A percentile compares a stretch with the other conserved stretches of the same genome.
These are phyloP conservation scores for Parazoanthus swiftii DNA, from an alignment of 92 coral and sea anemone species.

Conservation along the genomic window DNA sequence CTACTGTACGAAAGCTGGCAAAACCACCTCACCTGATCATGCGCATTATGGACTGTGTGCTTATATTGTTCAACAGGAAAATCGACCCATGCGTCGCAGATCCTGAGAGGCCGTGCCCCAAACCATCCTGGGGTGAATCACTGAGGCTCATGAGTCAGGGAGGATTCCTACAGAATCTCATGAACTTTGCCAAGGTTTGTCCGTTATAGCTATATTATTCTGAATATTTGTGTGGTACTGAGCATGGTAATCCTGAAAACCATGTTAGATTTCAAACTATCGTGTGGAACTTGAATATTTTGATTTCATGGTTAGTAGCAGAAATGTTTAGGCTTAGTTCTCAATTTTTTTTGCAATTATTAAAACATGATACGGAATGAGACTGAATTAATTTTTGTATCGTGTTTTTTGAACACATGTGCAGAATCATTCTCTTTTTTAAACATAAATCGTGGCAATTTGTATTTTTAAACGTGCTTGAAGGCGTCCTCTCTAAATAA, in stretches of 20 bases:
- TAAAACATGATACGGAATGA: too few relatives aligned
- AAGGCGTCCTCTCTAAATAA: too few relatives aligned
- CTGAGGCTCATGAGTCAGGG: conserved; percentile 84
- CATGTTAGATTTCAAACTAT: too few relatives aligned
- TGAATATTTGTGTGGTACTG: background rate
- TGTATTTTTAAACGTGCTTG: too few relatives aligned
- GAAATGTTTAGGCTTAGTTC: too few relatives aligned
- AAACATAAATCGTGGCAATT: too few relatives aligned
- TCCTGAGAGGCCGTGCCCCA: conserved; percentile 84
- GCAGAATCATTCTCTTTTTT: too few relatives aligned
- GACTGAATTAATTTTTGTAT: too few relatives aligned
- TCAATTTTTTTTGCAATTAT: too few relatives aligned
- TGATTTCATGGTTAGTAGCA: too few relatives aligned
- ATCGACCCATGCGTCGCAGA: conserved; percentile 75
- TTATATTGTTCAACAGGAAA: conserved; percentile 74
- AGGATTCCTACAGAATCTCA: conserved; percentile 82
- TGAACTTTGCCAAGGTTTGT: conserved; percentile 86
- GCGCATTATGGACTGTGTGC: conserved; percentile 99
- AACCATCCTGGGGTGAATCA: conserved; percentile 95
- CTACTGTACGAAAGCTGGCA: conserved; percentile 97
- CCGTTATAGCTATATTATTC: too few relatives aligned
- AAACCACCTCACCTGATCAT: conserved; percentile 99
- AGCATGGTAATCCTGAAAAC: background rate
- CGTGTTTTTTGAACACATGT: too few relatives aligned
- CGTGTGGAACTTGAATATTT: background rate